These are phyloP conservation scores for Plestiodon gilberti DNA, from an alignment of 2,113 vertebrate species.

Conservation along the genomic window DNA sequence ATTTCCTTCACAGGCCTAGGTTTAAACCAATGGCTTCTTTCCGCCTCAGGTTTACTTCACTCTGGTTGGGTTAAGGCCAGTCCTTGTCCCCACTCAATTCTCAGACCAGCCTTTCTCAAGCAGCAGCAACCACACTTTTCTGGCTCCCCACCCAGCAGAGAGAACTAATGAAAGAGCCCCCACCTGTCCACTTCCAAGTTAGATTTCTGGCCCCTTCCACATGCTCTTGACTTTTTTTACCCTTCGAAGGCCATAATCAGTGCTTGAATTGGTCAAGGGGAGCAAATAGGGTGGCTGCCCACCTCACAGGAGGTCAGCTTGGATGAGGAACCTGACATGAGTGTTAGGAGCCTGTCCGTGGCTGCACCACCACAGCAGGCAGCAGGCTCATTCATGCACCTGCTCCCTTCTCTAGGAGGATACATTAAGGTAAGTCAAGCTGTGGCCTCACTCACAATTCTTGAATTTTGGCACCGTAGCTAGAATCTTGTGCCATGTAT, in stretches of 20 bases:
- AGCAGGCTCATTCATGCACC: neutral
- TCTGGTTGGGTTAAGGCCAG: too few relatives aligned
- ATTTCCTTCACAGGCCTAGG: neutral
- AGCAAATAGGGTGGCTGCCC: neutral
- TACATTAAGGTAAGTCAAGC: neutral
- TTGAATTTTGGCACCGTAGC: neutral
- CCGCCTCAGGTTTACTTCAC: neutral
- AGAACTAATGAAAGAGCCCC: neutral
- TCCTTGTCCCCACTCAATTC: neutral
- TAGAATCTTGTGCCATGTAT: neutral
- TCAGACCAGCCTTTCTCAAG: neutral
- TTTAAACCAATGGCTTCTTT: neutral
- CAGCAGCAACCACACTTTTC: too few relatives aligned
- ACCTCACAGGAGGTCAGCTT: neutral
- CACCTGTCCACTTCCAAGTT: neutral
- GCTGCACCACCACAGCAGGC: too few relatives aligned
- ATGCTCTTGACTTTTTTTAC: too few relatives aligned
- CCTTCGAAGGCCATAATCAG: too few relatives aligned
- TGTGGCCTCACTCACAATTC: neutral
- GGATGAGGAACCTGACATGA: neutral
- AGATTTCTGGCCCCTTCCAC: neutral
- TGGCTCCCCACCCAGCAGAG: too few relatives aligned
- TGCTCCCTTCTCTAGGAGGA: neutral
- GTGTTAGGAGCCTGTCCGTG: neutral
- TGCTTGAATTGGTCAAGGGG: neutral